These are phyloP conservation scores for Omphaloscelis lunosa DNA, from an alignment of 2,888 invertebrate species.

Conservation along the genomic window DNA sequence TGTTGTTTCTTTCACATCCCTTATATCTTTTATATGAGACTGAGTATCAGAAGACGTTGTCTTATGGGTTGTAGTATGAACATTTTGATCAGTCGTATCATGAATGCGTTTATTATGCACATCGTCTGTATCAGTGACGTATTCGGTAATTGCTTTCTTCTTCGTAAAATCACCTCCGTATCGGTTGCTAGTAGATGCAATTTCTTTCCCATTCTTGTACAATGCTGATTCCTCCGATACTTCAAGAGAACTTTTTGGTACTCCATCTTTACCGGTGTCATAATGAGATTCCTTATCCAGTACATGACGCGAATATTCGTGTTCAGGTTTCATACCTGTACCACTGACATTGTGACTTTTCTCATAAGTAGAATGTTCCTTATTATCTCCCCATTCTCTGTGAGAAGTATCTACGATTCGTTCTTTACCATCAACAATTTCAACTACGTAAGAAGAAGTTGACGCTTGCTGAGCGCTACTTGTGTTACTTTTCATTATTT, in stretches of 20 bases:
- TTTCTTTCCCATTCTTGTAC: conserved; percentile 87
- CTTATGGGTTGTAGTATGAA: conserved; percentile 75
- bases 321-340: conserved; percentile 90
- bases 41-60: conserved; percentile 76
- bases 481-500: conserved; percentile 90
- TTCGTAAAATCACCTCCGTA: conserved; percentile 87
- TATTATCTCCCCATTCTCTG: conserved; percentile 91
- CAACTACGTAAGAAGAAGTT: conserved; percentile 91
- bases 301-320: conserved; percentile 90
- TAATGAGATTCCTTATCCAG: conserved; percentile 90
- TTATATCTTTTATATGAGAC: conserved; percentile 76
- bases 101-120: conserved; percentile 75
- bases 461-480: conserved; percentile 91
- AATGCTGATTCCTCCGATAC: conserved; percentile 85
- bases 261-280: conserved; percentile 90
- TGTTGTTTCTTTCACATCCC: conserved; percentile 78
- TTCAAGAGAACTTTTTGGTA: conserved; percentile 85
- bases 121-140: conserved; percentile 76
- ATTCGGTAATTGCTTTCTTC: conserved; percentile 84
- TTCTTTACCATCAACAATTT: conserved; percentile 92
- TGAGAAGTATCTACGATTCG: conserved; percentile 90
- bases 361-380: conserved; percentile 88
- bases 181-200: conserved; percentile 84
- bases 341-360: conserved; percentile 89
- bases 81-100: conserved; percentile 74